Conservation (phyloP, 2,888 invertebrate species). For the Panopea generosa region DNA sequence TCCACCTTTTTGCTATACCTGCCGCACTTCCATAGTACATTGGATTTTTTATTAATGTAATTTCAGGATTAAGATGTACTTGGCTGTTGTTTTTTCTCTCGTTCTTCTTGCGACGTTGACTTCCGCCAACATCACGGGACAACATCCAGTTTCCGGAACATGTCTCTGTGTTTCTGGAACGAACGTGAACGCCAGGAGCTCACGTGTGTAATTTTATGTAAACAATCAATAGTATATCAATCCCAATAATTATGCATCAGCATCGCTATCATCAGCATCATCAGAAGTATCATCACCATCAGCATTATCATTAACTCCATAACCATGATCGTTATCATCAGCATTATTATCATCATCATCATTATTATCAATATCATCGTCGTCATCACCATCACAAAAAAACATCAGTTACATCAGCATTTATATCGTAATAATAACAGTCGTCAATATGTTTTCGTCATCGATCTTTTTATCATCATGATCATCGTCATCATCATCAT, state of each 20-base stretch:
- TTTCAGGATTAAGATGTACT: no score
- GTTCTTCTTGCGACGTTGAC: constrained; percentile 13
- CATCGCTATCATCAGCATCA: constrained; percentile 33
- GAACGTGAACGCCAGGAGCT: constrained; percentile 57
- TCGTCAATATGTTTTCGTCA: background rate
- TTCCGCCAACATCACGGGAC: constrained; percentile 58
- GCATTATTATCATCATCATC: constrained; percentile 10
- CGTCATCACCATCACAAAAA: constrained; percentile 6
- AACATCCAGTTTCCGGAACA: constrained; percentile 56
- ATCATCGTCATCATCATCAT: constrained; percentile 25
- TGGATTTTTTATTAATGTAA: no score
- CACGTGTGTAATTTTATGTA: no score
- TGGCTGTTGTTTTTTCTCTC: no score
- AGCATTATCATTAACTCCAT: constrained; percentile 13
- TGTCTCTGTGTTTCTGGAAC: constrained; percentile 64
- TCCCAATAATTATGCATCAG: no score
- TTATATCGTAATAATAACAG: background rate
- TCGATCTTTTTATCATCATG: background rate
- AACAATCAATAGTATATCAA: no score
- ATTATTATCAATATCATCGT: constrained; percentile 3
- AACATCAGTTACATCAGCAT: background rate
- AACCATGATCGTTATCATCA: constrained; percentile 7
- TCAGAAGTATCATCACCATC: constrained; percentile 28
- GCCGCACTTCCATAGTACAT: no score
- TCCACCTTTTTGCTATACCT: no score